Evolutionary conservation across 1,140 invertebrate species (phyloP), one percentile per base, ranked within the genome.

Genomic region (Pseudoatta argentina): DNA sequence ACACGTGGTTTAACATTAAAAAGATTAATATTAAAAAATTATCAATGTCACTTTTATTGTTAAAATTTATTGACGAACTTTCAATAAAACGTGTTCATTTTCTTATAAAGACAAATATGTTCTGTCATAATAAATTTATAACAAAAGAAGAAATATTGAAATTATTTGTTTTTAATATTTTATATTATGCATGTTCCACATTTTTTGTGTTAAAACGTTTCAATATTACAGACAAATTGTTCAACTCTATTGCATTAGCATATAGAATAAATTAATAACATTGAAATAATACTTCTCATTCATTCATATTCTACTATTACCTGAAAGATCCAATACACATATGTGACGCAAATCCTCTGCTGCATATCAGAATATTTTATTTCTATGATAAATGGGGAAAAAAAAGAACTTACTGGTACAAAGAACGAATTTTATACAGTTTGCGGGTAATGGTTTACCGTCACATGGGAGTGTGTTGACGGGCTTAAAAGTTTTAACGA

Each of bases 401-500:
- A 77, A 39, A 44, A 14, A 69, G 21, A 53, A 27, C 27, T 79
- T 5, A 14, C 5, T 27, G n/a, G 27, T 77, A 16, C 59, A 53
- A 71, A 71, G 2, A 66, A 7, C 8, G 10, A 48, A 44, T 57
- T 44, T 81, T 27, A 27, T 57, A 24, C 24, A 69, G 27, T 16
- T 81, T 24, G 30, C 51, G 44, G 16, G 34, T 63, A 48, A 53
- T 63, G 24, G 16, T 24, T 44, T 39, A 12, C 5, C 59, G 51
- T 81, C 21, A 21, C 18, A 18, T 53, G 51, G 24, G 71, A 71
- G 16, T 69, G 14, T 44, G 48, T 81, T 69, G 64, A 81, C 64
- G 16, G 48, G 64, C 14, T 81, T 48, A 61, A 75, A 77, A 44
- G 57, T 77, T 81, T 55, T 44, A 81, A 71, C 64, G 77, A 55